These are phyloP conservation scores for Nephotettix cincticeps DNA, from an alignment of 1,140 invertebrate genomes.

Conservation along the genomic window DNA sequence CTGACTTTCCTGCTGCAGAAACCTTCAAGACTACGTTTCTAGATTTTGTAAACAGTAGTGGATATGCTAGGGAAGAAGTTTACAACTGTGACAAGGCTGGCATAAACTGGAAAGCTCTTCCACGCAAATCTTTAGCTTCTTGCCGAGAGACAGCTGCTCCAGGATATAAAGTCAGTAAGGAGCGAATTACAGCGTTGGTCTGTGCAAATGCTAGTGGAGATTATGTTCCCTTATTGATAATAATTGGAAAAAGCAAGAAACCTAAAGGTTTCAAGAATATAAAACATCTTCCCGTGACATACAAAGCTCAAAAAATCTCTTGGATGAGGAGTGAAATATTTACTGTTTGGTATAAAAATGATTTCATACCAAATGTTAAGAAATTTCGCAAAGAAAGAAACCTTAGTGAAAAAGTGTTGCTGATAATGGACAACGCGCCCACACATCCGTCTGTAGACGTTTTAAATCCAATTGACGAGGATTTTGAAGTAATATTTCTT, in stretches of 20 bases:
- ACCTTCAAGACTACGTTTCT: constrained; percentile 14
- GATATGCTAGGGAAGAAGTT: constrained; percentile 35
- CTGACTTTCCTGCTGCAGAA: constrained; percentile 34
- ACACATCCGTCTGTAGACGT: constrained; percentile 44
- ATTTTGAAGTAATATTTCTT: constrained; percentile 22
- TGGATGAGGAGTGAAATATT: constrained; percentile 35
- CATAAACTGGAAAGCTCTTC: constrained; percentile 47
- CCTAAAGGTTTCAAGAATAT: constrained; percentile 39
- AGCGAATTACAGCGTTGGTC: constrained; percentile 44
- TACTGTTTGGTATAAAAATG: constrained; percentile 32
- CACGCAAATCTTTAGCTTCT: constrained; percentile 44
- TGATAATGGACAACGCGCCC: constrained; percentile 51
- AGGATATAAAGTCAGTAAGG: constrained; percentile 44
- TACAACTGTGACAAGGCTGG: constrained; percentile 49
- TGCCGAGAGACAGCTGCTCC: constrained; percentile 43
- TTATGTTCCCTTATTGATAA: constrained; percentile 43
- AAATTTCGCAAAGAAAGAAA: constrained; percentile 30
- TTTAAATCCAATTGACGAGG: constrained; percentile 42
- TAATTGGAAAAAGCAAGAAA: constrained; percentile 41
- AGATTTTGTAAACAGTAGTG: constrained; percentile 19
- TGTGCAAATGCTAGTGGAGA: constrained; percentile 46
- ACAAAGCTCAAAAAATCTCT: constrained; percentile 35
- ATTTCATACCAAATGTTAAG: constrained; percentile 31
- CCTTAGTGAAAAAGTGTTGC: constrained; percentile 35
- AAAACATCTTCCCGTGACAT: constrained; percentile 31